phyloP scores from a whole-genome alignment of 2,888 invertebrate genomes.

The Epirrhoe alternata region DNA sequence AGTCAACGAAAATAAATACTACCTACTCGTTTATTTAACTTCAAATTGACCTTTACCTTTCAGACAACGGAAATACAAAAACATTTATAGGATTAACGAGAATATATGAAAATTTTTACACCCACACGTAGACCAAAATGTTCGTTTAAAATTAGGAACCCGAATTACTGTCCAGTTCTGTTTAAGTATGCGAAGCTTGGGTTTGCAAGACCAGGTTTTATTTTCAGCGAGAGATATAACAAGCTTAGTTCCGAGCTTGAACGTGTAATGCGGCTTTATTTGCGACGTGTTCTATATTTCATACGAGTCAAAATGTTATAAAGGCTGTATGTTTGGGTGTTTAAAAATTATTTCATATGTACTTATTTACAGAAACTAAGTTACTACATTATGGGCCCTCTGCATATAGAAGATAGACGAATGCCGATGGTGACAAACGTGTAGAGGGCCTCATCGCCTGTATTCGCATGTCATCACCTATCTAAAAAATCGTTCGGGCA shows the following conservation, averaged over 20 bases:
- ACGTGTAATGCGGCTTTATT: slow-evolving; percentile 24
- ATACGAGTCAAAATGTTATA: slow-evolving; percentile 15
- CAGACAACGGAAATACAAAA: background rate
- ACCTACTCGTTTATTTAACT: background rate
- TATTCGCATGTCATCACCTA: no score
- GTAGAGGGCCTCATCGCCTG: no score
- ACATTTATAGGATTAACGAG: background rate
- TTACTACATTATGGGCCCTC: no score
- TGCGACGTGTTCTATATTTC: slow-evolving; percentile 31
- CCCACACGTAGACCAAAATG: slow-evolving; percentile 3
- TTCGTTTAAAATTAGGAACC: slow-evolving; percentile 6
- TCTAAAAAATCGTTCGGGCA: no score
- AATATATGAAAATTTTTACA: slow-evolving; percentile 5
- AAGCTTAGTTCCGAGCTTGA: slow-evolving; percentile 18
- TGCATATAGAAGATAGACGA: no score
- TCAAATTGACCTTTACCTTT: background rate
- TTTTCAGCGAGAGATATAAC: slow-evolving; percentile 20
- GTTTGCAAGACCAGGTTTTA: slow-evolving; percentile 22
- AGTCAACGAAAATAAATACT: background rate
- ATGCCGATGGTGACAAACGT: no score
- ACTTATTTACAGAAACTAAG: no score
- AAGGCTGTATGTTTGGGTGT: background rate
- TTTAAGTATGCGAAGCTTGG: slow-evolving; percentile 25
- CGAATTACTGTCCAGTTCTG: slow-evolving; percentile 14
- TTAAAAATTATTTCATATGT: no score